phyloP scores from a whole-genome alignment of 2,888 invertebrate species.

The Gymnoscelis rufifasciata region DNA sequence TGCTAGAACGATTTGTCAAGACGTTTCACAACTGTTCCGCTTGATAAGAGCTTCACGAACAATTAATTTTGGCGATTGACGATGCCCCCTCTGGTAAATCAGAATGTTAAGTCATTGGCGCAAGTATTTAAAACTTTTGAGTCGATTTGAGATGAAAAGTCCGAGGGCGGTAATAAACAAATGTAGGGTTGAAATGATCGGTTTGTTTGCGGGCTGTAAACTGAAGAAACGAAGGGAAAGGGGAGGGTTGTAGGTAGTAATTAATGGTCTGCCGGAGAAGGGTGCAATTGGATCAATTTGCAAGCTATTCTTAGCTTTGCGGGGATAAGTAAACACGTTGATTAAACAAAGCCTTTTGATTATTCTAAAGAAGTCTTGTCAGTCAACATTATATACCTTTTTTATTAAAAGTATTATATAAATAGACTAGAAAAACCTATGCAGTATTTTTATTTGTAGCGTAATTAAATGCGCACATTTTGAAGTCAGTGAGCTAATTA shows the following conservation, averaged over 20 bases:
- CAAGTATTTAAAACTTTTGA: conserved; percentile 49
- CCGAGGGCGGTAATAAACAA: conserved; percentile 62
- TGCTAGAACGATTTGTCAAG: conserved; percentile 16
- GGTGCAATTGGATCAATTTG: conserved; percentile 74
- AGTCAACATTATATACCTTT: no score
- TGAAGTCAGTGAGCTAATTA: no score
- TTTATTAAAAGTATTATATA: no score
- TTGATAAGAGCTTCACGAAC: conserved; percentile 15
- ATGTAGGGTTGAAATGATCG: conserved; percentile 59
- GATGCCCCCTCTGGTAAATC: conserved; percentile 17
- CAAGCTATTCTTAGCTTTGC: conserved; percentile 58
- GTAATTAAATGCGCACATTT: no score
- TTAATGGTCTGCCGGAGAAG: conserved; percentile 66
- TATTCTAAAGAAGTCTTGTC: no score
- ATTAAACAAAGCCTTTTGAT: conserved; percentile 38
- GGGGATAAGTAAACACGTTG: conserved; percentile 47
- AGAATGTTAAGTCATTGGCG: conserved; percentile 21
- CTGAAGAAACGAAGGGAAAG: conserved; percentile 58
- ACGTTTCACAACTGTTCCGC: conserved; percentile 5
- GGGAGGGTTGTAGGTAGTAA: conserved; percentile 60
- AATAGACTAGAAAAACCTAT: no score
- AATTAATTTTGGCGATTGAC: conserved; percentile 26
- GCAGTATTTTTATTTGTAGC: no score
- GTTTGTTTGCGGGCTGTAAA: conserved; percentile 75
- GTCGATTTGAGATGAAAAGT: conserved; percentile 58